Base-by-base conservation (phyloP, 2,888 invertebrate genomes). In the Torymus auratus region DNA sequence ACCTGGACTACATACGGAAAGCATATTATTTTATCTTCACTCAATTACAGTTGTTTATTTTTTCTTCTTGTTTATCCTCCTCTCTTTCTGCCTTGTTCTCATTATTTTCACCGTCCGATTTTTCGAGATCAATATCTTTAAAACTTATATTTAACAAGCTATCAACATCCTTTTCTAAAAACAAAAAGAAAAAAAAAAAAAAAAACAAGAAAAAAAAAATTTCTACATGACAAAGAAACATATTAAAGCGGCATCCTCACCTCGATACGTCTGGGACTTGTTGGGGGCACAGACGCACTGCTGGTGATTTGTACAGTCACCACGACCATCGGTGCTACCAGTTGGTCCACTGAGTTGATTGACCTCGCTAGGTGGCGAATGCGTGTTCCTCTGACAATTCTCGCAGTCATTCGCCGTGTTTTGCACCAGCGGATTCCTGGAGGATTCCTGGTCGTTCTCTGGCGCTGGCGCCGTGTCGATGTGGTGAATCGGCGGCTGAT, bases 281-380 rank as follows among this genome's bases (percentile, higher is more conserved):
- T 71, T 76, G 56, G 82, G 75, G n/a, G 69, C 68, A 15, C 83
- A 84, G n/a, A 85, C 85, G 55, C 87, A 87, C 20, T 82, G 86
- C 0, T 82, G 50, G 61, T 84, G 84, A 64, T 80, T 81, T 12
- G 61, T 64, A 10, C 81, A 81, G 1, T 10, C 41, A 41, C 41
- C 41, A 41, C 41, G 7, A 10, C 41, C 7, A 41, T 7, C 41
- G 41, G 85, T 78, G 68, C 87, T 87, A n/a, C 85, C 86, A 11
- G 86, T 70, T 0, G 87, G 85, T 71, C 84, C 85, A 13, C 41
- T 41, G 41, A 85, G 83, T 55, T 83, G 83, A 41, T 84, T 85
- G 20, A 77, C 85, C 14, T 85, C 86, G 23, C 69, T 81, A 0
- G 41, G 7, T 7, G 41, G 41, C 41, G 41, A 41, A 1, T 67